These are phyloP conservation scores for Trematomus loennbergii DNA, from an alignment of 2,113 vertebrate species.

Conservation along the genomic window DNA sequence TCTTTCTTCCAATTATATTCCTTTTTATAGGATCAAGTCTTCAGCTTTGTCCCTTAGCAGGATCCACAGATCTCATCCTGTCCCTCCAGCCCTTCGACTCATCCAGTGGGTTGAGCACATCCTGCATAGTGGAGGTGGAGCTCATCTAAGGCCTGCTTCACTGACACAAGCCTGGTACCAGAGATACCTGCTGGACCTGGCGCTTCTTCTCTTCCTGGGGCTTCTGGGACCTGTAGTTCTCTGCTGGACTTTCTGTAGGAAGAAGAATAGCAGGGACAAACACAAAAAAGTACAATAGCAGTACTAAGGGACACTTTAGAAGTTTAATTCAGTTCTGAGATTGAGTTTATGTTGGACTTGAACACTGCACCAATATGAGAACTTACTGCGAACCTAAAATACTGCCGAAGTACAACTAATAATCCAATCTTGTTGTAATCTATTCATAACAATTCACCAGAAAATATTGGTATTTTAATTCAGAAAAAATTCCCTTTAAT, in stretches of 20 bases:
- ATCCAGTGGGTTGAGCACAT: conserved; percentile 82
- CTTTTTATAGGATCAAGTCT: conserved; percentile 76
- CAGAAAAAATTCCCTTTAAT: neutral
- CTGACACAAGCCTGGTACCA: conserved; percentile 79
- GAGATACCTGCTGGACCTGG: conserved; percentile 77
- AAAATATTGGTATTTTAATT: neutral
- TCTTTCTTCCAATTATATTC: neutral
- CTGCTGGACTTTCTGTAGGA: conserved; percentile 37
- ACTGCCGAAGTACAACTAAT: conserved; percentile 1
- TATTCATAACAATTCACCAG: neutral
- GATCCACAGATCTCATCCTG: conserved; percentile 76
- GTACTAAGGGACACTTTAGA: neutral
- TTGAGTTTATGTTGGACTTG: conserved; percentile 13
- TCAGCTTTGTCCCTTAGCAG: conserved; percentile 73
- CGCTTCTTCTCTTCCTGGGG: conserved; percentile 65
- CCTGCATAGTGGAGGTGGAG: conserved; percentile 70
- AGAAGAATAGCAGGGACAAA: conserved; percentile 22
- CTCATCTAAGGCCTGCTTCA: conserved; percentile 71
- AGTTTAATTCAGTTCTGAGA: neutral
- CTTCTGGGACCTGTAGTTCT: conserved; percentile 55
- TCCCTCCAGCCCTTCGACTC: conserved; percentile 71
- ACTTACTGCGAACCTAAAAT: neutral
- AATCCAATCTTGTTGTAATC: conserved; percentile 1
- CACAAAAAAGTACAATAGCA: conserved; percentile 61
- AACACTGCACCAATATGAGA: neutral